Conservation (phyloP, 2,888 invertebrate species). For the Acholoe squamosa region DNA sequence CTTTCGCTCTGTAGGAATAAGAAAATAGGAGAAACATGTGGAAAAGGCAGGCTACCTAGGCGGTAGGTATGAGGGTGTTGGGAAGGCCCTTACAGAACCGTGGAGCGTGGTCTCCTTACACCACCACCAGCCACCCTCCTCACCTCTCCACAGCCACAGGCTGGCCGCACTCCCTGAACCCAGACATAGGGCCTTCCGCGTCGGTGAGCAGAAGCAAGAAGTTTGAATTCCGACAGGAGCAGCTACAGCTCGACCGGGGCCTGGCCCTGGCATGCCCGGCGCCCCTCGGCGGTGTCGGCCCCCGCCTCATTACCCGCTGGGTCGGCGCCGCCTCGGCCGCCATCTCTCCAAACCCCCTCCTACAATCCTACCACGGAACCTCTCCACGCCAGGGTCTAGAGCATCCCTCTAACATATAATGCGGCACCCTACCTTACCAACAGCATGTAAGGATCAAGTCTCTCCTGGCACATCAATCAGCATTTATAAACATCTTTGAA, state of each 20-base stretch:
- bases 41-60: no score
- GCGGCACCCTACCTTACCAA: no score
- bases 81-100: no score
- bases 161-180: slow-evolving; percentile 40
- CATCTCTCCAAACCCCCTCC: slow-evolving; percentile 2
- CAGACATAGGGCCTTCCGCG: slow-evolving; percentile 50
- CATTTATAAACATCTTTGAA: no score
- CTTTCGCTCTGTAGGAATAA: no score
- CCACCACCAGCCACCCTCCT: neutral
- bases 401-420: neutral
- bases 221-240: slow-evolving; percentile 56
- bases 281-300: slow-evolving; percentile 6
- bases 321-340: slow-evolving; percentile 12
- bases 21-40: no score
- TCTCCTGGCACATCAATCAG: no score
- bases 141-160: neutral
- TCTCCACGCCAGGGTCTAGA: neutral
- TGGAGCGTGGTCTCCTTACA: no score
- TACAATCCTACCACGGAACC: neutral
- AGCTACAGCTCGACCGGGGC: slow-evolving; percentile 31
- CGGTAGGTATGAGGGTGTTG: no score
- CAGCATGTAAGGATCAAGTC: no score
- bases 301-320: slow-evolving; percentile 31
- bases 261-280: slow-evolving; percentile 33
- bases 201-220: slow-evolving; percentile 46